Evolutionary conservation across 2,113 vertebrate species (phyloP).

Genomic region (Calyptommatus sinebrachiatus): DNA sequence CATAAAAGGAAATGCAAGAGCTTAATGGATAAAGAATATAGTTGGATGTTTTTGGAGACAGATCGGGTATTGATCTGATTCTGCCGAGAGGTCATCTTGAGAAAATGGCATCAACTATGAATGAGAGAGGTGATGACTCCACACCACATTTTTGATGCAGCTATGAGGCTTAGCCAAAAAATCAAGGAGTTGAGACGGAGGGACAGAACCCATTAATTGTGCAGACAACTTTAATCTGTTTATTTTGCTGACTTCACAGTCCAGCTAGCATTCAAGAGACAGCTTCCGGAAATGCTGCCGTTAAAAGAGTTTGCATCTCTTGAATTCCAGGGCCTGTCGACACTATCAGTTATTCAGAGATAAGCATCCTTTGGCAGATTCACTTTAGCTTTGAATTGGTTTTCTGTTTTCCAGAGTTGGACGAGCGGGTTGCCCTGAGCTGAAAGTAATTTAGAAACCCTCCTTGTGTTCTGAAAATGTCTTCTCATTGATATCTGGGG

Average conservation of each 20-base stretch:
- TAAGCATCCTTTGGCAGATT: not conserved
- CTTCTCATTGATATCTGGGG: too few relatives aligned
- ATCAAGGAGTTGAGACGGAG: not conserved
- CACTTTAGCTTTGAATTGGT: not conserved
- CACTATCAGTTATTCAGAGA: not conserved
- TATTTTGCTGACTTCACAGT: constrained; percentile 14
- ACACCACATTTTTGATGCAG: constrained; percentile 3
- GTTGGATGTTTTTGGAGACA: constrained; percentile 38
- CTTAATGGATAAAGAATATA: constrained; percentile 50
- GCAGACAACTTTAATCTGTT: constrained; percentile 1
- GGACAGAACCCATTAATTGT: constrained; percentile 21
- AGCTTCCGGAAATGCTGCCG: constrained; percentile 2
- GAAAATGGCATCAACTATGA: constrained; percentile 41
- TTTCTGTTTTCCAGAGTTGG: not conserved
- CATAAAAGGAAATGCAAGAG: constrained; percentile 46
- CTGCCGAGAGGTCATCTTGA: constrained; percentile 46
- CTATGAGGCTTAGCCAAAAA: not conserved
- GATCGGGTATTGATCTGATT: constrained; percentile 50
- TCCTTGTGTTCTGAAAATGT: not conserved
- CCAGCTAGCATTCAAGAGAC: not conserved
- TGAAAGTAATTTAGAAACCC: not conserved
- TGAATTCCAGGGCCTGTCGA: not conserved
- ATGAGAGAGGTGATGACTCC: constrained; percentile 18
- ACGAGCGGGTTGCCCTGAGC: not conserved
- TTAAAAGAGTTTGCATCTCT: constrained; percentile 2